phyloP scores from a whole-genome alignment of 2,797 vertebrate species.

The Microhierax caerulescens region DNA sequence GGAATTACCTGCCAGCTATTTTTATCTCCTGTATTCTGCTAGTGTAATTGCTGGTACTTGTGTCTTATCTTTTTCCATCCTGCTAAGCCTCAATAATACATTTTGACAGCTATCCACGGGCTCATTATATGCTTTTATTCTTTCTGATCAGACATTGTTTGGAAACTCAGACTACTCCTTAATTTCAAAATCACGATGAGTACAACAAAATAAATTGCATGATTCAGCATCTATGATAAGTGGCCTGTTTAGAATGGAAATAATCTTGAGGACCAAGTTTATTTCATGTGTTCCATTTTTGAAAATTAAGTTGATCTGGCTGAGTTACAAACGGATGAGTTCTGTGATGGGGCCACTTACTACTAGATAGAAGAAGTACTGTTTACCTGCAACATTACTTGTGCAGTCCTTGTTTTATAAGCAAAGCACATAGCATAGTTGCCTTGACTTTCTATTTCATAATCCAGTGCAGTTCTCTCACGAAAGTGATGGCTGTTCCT shows the following conservation, averaged over 20 bases:
- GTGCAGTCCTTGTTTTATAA: neutral
- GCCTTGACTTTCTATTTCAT: neutral
- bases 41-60: neutral
- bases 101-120: neutral
- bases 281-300: neutral
- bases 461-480: neutral
- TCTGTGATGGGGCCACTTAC: neutral
- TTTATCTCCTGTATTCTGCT: neutral
- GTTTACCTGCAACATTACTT: neutral
- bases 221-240: neutral
- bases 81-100: neutral
- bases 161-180: neutral
- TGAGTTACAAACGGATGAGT: neutral
- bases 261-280: neutral
- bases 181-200: neutral
- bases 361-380: neutral
- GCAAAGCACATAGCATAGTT: neutral
- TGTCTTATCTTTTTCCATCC: neutral
- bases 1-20: neutral
- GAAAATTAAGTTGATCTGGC: neutral
- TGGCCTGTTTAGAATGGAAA: neutral
- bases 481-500: neutral
- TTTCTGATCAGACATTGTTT: neutral
- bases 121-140: neutral
- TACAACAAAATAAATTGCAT: neutral